Evolutionary conservation across 2,113 vertebrate species (phyloP).

Genomic region (Phainopepla nitens): DNA sequence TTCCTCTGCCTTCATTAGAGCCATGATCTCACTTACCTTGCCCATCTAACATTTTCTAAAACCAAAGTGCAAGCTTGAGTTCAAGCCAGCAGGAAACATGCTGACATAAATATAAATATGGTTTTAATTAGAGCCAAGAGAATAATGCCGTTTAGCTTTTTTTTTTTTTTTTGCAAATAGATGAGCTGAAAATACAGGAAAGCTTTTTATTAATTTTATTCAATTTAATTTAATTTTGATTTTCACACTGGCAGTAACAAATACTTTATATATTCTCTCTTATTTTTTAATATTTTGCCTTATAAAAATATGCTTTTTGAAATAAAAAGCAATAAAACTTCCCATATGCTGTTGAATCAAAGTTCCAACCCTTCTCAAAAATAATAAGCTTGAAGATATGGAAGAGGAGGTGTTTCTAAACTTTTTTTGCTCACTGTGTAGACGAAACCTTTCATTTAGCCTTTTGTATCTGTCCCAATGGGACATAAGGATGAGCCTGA

Average conservation of each 20-base stretch:
- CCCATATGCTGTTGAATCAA: neutral
- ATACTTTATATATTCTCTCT: neutral
- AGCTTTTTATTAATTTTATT: neutral
- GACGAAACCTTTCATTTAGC: neutral
- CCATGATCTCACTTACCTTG: neutral
- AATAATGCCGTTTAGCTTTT: no score
- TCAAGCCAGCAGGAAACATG: neutral
- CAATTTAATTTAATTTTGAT: neutral
- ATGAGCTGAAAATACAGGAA: neutral
- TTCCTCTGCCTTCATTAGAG: neutral
- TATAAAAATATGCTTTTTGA: neutral
- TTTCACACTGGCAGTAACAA: neutral
- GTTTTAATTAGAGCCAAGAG: conserved; percentile 8
- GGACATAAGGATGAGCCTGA: neutral
- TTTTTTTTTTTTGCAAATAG: neutral
- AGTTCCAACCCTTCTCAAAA: neutral
- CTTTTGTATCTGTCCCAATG: neutral
- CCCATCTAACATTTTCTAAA: neutral
- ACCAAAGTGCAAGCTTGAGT: neutral
- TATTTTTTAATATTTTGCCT: neutral
- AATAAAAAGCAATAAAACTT: neutral
- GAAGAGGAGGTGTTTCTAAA: neutral
- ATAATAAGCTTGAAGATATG: neutral
- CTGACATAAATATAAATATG: neutral
- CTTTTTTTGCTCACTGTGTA: neutral